Conservation (phyloP, 1,140 invertebrate species). For the Sinonovacula constricta region DNA sequence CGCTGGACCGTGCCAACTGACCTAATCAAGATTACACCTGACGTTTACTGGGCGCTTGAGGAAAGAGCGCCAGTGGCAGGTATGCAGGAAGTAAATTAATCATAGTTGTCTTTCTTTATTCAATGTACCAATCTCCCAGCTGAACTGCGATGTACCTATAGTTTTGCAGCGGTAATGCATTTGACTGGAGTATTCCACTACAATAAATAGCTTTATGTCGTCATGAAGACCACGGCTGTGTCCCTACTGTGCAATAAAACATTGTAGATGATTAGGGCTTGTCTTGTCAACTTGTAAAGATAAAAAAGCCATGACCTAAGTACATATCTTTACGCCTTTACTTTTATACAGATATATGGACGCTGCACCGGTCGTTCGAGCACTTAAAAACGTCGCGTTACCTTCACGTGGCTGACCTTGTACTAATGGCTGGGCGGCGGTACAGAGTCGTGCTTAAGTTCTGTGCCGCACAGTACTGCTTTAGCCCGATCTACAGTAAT, state of each 20-base stretch:
- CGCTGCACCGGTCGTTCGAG: constrained; percentile 6
- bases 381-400: not conserved
- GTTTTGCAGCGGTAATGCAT: not conserved
- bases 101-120: not conserved
- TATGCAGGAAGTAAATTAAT: not conserved
- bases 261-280: no score
- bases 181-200: no score
- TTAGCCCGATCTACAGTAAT: constrained; percentile 42
- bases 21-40: not conserved
- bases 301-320: no score
- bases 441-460: constrained; percentile 45
- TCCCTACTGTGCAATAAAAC: no score
- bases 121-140: no score
- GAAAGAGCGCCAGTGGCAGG: constrained; percentile 9
- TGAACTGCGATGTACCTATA: no score
- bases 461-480: constrained; percentile 48
- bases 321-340: no score
- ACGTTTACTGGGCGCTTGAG: not conserved
- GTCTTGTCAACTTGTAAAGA: no score
- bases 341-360: constrained; percentile 44
- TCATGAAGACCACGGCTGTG: no score
- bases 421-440: constrained; percentile 22
- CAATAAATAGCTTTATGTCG: not conserved
- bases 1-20: not conserved
- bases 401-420: constrained; percentile 6